phyloP scores from a whole-genome alignment of 2,113 vertebrate species.

The Upupa epops region DNA sequence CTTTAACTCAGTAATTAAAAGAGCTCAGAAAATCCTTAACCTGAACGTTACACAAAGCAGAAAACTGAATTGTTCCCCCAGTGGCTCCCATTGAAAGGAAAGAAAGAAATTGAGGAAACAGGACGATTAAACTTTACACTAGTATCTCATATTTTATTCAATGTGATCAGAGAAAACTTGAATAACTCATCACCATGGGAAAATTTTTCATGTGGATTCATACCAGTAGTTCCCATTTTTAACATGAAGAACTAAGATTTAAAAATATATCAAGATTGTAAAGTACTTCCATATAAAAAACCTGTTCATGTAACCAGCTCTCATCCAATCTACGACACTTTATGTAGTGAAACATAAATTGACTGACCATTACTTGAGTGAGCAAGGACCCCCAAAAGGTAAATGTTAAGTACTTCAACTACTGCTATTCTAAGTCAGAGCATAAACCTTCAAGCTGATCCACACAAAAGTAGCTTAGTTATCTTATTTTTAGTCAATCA shows the following conservation, averaged over 20 bases:
- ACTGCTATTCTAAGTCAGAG: background rate
- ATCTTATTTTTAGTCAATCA: background rate
- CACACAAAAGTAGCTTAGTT: fast-evolving
- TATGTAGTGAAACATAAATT: background rate
- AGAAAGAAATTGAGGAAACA: constrained; percentile 41
- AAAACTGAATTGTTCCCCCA: constrained; percentile 36
- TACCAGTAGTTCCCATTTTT: background rate
- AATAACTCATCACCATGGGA: background rate
- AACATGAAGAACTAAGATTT: constrained; percentile 5
- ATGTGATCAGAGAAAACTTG: constrained; percentile 31
- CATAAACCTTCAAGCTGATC: background rate
- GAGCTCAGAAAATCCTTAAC: constrained; percentile 37
- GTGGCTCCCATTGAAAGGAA: constrained; percentile 33
- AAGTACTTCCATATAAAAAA: background rate
- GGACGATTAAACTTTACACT: constrained; percentile 54
- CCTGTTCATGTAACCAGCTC: background rate
- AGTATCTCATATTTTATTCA: constrained; percentile 54
- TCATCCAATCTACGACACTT: background rate
- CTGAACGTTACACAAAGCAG: constrained; percentile 5
- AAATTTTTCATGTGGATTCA: constrained; percentile 32
- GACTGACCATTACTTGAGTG: background rate
- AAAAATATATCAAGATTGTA: background rate
- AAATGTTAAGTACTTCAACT: background rate
- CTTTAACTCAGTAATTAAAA: constrained; percentile 56
- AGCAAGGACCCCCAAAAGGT: fast-evolving